Conservation (phyloP, 2,888 invertebrate species). For the Diaphora mendica region DNA sequence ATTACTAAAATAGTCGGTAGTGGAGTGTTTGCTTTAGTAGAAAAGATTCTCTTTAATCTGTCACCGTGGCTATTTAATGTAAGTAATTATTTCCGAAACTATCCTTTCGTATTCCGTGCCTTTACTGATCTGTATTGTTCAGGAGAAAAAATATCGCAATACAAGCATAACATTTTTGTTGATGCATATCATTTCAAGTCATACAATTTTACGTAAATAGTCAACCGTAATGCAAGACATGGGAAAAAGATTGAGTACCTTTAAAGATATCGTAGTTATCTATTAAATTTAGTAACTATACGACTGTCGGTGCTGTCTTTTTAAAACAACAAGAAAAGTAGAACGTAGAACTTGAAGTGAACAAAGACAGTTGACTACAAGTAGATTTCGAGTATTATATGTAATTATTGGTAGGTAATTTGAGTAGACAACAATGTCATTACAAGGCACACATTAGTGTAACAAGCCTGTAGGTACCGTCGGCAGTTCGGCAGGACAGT, state of each 20-base stretch:
- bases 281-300: neutral
- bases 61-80: neutral
- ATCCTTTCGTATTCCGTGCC: too few relatives aligned
- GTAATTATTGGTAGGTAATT: neutral
- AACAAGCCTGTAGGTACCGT: conserved; percentile 25
- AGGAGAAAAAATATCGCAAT: too few relatives aligned
- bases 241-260: neutral
- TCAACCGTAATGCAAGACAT: neutral
- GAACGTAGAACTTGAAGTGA: neutral
- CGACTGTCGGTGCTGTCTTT: neutral
- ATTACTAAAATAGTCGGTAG: neutral
- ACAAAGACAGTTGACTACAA: neutral
- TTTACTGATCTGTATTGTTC: too few relatives aligned
- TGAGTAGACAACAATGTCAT: conserved; percentile 17
- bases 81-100: too few relatives aligned
- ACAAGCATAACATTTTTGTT: too few relatives aligned
- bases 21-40: too few relatives aligned
- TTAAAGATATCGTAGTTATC: neutral
- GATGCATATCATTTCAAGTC: too few relatives aligned
- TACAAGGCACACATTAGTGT: conserved; percentile 20
- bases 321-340: neutral
- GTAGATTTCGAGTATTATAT: neutral
- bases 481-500: conserved; percentile 37
- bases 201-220: neutral
- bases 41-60: neutral